Evolutionary conservation across 2,888 invertebrate species (phyloP).

Genomic region (Napeogenes sylphis): DNA sequence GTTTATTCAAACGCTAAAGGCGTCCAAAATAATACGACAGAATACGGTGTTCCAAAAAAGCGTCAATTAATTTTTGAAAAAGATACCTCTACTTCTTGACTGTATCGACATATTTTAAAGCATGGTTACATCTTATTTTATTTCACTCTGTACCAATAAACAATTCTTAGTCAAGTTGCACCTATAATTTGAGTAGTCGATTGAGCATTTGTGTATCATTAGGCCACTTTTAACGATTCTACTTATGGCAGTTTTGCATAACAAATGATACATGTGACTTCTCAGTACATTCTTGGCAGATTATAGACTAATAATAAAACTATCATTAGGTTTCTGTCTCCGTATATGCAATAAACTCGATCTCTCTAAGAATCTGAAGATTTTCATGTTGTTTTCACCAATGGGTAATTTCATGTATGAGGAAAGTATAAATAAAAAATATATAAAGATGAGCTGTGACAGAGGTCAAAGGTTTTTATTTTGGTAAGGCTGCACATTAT

Average conservation of each 20-base stretch:
- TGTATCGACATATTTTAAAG: neutral
- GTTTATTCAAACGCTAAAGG: too few species aligned
- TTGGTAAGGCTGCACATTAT: too few species aligned
- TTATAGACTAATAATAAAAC: neutral
- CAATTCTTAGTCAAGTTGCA: constrained; percentile 54
- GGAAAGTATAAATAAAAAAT: too few species aligned
- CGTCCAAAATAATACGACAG: neutral
- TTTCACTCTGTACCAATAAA: constrained; percentile 38
- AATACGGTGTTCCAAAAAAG: neutral
- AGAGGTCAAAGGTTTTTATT: too few species aligned
- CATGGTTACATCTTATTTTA: neutral
- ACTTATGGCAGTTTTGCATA: constrained; percentile 61
- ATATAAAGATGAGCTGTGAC: too few species aligned
- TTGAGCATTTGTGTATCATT: constrained; percentile 52
- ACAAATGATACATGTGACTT: constrained; percentile 65
- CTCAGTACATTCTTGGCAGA: constrained; percentile 1
- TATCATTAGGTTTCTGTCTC: neutral
- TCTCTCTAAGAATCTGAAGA: too few species aligned
- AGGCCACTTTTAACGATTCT: constrained; percentile 51
- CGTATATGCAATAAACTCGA: too few species aligned
- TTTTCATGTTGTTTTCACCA: too few species aligned
- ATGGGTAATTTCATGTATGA: too few species aligned
- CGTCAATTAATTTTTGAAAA: neutral
- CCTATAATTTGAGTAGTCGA: constrained; percentile 57
- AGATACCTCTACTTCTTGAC: neutral